These are phyloP conservation scores for Chanos chanos DNA, from an alignment of 2,797 vertebrate species.

Conservation along the genomic window DNA sequence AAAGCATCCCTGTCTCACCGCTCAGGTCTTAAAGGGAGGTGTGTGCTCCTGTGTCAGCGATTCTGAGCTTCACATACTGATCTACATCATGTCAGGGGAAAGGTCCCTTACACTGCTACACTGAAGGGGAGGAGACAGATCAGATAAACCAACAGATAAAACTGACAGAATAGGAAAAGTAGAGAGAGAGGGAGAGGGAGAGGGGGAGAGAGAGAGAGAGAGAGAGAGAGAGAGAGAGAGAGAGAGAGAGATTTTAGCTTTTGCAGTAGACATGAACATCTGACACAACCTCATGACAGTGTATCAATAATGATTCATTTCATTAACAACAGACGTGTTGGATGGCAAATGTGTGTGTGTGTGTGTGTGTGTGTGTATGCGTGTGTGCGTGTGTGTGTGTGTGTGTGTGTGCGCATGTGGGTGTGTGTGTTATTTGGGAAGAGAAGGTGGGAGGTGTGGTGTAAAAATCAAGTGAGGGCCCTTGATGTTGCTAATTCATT, in stretches of 20 bases:
- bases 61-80: too few relatives aligned
- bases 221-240: background rate
- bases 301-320: constrained; percentile 51
- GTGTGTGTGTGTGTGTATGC: constrained; percentile 15
- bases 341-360: constrained; percentile 12
- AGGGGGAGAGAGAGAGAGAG: background rate
- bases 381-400: constrained; percentile 6
- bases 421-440: constrained; percentile 44
- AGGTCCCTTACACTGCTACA: too few relatives aligned
- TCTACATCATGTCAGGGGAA: too few relatives aligned
- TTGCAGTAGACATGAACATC: constrained; percentile 27
- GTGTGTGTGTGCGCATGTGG: background rate
- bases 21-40: too few relatives aligned
- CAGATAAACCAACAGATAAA: too few relatives aligned
- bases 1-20: too few relatives aligned
- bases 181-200: too few relatives aligned
- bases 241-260: constrained; percentile 21
- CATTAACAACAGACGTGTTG: constrained; percentile 36
- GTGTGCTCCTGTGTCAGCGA: too few relatives aligned
- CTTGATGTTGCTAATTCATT: constrained; percentile 84
- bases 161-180: too few relatives aligned
- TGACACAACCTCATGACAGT: constrained; percentile 30
- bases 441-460: constrained; percentile 54
- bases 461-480: constrained; percentile 69
- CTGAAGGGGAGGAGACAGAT: too few relatives aligned